Evolutionary conservation across 2,888 invertebrate genomes (phyloP), one percentile per base, ranked within the genome.

Genomic region (Acleris sparsana): DNA sequence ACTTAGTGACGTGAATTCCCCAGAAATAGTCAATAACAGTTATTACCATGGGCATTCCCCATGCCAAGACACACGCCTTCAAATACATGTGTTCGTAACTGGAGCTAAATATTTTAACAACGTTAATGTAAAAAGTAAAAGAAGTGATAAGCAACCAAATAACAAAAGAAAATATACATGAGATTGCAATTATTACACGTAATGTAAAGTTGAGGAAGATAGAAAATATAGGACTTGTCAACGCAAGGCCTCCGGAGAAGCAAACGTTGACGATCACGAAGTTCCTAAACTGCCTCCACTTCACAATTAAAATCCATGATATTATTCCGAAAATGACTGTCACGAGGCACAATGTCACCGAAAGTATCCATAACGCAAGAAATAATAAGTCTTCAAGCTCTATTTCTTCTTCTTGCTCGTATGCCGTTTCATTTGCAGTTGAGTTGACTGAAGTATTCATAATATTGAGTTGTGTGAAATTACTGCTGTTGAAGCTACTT

Each of bases 261-360:
- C 46, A 25, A 5, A 57, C 57, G 11, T 25, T 57, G 44, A 46
- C 11, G 11, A 57, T 46, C 0, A 57, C 46, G 25, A n/a, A 57
- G 46, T 57, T 57, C 5, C 25, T 7, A 22, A 29, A 57, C 25
- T 22, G 44, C n/a, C 57, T 44, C 57, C 57, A 57, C n/a, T 57
- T 57, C 3, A 1, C 5, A 2, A 57, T 57, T 5, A 57, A 25
- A 5, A 17, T 25, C 57, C 57, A 57, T 11, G 57, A 57, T 11
- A 17, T 11, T 3, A 57, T 57, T 11, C 57, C 57, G 1, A 57
- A 57, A 46, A 13, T 17, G 7, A 46, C 46, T 2, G 57, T 57
- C 17, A 22, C n/a, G 5, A 44, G 16, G 5, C 57, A 46, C 25
- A 57, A 46, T 16, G 11, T 25, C 22, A 46, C 25, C 7, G n/a